These are phyloP conservation scores for Cremastinae sp. DNA, from an alignment of 2,888 invertebrate genomes.

Conservation along the genomic window DNA sequence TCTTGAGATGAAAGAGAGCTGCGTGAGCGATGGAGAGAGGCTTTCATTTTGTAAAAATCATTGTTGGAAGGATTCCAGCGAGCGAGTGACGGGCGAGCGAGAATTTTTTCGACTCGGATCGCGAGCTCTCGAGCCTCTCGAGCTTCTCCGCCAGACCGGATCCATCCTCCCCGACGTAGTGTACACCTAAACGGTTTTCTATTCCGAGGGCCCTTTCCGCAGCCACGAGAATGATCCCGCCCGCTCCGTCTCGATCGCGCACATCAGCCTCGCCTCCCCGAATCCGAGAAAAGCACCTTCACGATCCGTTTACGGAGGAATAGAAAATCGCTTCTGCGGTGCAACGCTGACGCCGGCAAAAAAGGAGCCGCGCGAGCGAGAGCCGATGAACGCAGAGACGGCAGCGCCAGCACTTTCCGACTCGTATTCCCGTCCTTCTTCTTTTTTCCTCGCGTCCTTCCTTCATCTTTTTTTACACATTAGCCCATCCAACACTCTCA, in stretches of 20 bases:
- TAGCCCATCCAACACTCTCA: neutral
- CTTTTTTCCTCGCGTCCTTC: neutral
- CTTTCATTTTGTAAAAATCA: slow-evolving; percentile 57
- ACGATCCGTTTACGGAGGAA: slow-evolving; percentile 41
- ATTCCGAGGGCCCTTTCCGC: slow-evolving; percentile 22
- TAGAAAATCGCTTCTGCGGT: slow-evolving; percentile 40
- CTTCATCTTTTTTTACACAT: slow-evolving; percentile 8
- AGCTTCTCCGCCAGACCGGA: neutral
- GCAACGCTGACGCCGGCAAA: slow-evolving; percentile 49
- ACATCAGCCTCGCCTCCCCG: neutral
- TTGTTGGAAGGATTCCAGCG: slow-evolving; percentile 55
- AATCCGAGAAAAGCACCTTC: slow-evolving; percentile 17
- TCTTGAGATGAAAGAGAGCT: slow-evolving; percentile 5
- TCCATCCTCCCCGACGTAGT: slow-evolving; percentile 9
- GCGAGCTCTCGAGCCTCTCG: neutral
- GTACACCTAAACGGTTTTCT: slow-evolving; percentile 40
- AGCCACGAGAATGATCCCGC: slow-evolving; percentile 20
- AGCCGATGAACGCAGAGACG: neutral
- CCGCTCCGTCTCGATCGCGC: slow-evolving; percentile 24
- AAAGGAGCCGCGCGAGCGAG: neutral
- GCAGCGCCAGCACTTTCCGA: neutral
- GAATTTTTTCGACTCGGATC: neutral
- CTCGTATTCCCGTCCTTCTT: neutral
- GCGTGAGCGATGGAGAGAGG: slow-evolving; percentile 26
- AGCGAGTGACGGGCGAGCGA: neutral